Conservation (phyloP, 2,797 vertebrate genomes). For the Scarus forsteni region DNA sequence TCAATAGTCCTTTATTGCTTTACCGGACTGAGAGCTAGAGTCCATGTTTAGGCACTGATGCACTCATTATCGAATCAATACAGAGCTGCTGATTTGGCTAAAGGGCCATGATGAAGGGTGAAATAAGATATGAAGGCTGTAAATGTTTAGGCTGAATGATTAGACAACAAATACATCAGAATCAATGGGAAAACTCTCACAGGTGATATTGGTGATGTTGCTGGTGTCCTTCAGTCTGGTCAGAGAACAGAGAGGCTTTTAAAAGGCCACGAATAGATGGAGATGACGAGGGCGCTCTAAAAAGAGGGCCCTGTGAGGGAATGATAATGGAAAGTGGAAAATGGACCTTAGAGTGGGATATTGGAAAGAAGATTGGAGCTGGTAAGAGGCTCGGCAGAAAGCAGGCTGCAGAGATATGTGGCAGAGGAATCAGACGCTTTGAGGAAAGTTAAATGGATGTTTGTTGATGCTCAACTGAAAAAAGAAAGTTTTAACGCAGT, state of each 20-base stretch:
- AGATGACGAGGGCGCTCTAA: constrained; percentile 48
- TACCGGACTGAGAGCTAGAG: constrained; percentile 43
- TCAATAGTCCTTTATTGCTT: constrained; percentile 70
- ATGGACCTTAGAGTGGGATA: constrained; percentile 67
- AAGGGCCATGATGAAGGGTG: not conserved
- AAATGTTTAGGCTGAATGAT: constrained; percentile 29
- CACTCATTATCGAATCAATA: constrained; percentile 64
- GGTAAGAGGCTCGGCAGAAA: constrained; percentile 56
- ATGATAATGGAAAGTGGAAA: constrained; percentile 76
- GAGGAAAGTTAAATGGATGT: constrained; percentile 22
- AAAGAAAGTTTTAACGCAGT: constrained; percentile 7
- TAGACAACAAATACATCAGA: constrained; percentile 14
- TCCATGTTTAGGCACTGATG: constrained; percentile 69
- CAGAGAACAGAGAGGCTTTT: constrained; percentile 37
- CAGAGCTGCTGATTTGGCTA: constrained; percentile 50
- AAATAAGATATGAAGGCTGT: constrained; percentile 30
- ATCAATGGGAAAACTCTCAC: constrained; percentile 9
- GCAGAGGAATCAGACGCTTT: constrained; percentile 48
- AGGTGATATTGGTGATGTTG: constrained; percentile 10
- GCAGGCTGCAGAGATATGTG: constrained; percentile 36
- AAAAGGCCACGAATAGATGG: constrained; percentile 29
- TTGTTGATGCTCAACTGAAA: constrained; percentile 17
- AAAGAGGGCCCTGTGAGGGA: constrained; percentile 56
- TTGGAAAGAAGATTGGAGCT: constrained; percentile 76
- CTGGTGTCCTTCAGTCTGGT: constrained; percentile 35